Evolutionary conservation across 2,797 vertebrate species (phyloP), one percentile per base, ranked within the genome.

Genomic region (Malurus leucopterus): DNA sequence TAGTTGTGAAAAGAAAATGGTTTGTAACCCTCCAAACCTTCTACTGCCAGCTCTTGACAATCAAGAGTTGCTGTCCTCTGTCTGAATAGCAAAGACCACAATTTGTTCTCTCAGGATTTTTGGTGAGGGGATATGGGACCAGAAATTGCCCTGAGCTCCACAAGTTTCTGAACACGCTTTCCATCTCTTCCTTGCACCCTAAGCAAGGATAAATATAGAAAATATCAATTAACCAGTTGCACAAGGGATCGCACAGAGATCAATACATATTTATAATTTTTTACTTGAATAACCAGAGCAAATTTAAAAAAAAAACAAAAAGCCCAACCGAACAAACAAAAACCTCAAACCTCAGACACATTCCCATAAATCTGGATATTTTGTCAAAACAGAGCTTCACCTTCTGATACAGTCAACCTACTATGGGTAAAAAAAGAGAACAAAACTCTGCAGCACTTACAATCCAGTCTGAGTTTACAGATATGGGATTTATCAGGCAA

Each of bases 401-500:
- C 12, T 73, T 59, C 30, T 21, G 20, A 22, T 50, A 36, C 24
- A 8, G 8, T 57, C 50, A 61, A 26, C 3, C 9, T 36, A 19
- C 12, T 4, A 36, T 36, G 36, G 36, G 36, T 36, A 4, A 4
- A 57, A 73, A 75, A 88, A 63, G 32, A 38, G 3, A 88, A n/a
- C 34, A 81, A 67, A 73, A 0, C 1, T 13, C 59, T 4, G 4
- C 27, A 57, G n/a, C 27, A 70, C 4, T 71, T 77, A 34, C 41
- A 72, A 41, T 49, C 26, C 26, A 86, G 40, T 21, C 44, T 61
- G 62, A 78, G 46, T 85, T 92, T 82, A 74, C 62, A 85, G 74
- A 74, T 24, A 67, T 15, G 21, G 59, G 50, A 92, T 92, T 95
- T 93, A 94, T 88, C 59, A 95, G 91, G 81, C 49, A 90, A 70